These are phyloP conservation scores for Acanthosepion lycidas DNA, from an alignment of 2,888 invertebrate species.

Conservation along the genomic window DNA sequence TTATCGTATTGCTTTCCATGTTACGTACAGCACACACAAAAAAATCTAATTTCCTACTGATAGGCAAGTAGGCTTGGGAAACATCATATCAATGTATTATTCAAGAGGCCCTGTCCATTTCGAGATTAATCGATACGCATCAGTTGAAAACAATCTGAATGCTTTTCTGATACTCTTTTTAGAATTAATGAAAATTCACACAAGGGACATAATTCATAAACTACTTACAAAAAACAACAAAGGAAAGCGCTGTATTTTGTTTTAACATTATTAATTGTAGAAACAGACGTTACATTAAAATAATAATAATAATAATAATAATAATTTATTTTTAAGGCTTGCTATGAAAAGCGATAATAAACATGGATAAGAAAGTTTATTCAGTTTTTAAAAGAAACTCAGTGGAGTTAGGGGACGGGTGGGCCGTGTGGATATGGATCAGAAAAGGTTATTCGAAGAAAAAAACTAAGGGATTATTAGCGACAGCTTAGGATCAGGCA, in stretches of 20 bases:
- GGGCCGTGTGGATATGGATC: too few relatives aligned
- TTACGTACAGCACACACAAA: neutral
- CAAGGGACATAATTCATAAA: constrained; percentile 11
- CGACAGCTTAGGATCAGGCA: too few relatives aligned
- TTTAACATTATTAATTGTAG: neutral
- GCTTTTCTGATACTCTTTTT: neutral
- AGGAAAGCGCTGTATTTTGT: neutral
- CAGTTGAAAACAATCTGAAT: constrained; percentile 20
- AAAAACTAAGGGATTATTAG: too few relatives aligned
- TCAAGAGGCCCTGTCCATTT: neutral
- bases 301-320: too few relatives aligned
- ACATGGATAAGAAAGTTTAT: too few relatives aligned
- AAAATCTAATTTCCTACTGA: neutral
- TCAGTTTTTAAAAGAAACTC: too few relatives aligned
- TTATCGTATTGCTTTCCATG: too few relatives aligned
- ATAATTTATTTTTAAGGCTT: too few relatives aligned
- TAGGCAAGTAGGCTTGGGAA: neutral
- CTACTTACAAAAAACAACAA: neutral
- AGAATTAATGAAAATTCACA: constrained; percentile 33
- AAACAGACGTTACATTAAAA: neutral
- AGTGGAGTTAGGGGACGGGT: too few relatives aligned
- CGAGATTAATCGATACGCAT: constrained; percentile 33
- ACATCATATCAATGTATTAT: neutral
- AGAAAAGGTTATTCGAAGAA: too few relatives aligned
- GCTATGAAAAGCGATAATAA: too few relatives aligned